phyloP scores from a whole-genome alignment of 2,797 vertebrate species.

The Poliocrania exsul region DNA sequence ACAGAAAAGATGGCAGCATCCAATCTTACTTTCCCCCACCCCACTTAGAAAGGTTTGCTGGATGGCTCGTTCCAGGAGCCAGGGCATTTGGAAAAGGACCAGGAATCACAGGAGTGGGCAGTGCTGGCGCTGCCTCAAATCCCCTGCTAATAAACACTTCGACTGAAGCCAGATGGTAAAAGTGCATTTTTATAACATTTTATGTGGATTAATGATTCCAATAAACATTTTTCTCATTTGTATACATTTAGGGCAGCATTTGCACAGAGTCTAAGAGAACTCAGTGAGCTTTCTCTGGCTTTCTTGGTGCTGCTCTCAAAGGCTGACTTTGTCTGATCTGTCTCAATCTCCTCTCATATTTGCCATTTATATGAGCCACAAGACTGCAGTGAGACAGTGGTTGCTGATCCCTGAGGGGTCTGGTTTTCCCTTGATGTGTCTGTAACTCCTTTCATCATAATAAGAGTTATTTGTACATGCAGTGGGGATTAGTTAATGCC shows the following conservation, averaged over 20 bases:
- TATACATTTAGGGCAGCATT: background rate
- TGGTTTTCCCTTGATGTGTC: slow-evolving; percentile 26
- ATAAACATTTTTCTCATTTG: slow-evolving; percentile 13
- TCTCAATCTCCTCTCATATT: background rate
- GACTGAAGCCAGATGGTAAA: background rate
- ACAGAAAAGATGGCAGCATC: background rate
- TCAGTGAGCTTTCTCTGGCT: background rate
- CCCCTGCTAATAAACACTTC: slow-evolving; percentile 1
- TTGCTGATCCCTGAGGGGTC: slow-evolving; percentile 14
- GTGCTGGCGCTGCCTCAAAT: background rate
- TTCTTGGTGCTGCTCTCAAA: background rate
- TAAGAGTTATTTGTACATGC: background rate
- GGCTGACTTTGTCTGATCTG: background rate
- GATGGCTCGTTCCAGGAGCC: background rate
- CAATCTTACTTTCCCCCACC: background rate
- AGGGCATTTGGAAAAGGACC: background rate
- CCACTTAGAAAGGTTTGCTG: background rate
- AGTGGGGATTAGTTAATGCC: slow-evolving; percentile 21
- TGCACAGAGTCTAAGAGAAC: background rate
- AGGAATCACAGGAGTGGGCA: background rate
- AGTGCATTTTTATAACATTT: slow-evolving; percentile 10
- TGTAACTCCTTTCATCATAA: slow-evolving; percentile 2
- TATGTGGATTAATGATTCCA: slow-evolving; percentile 17
- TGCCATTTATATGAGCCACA: background rate
- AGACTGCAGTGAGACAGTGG: background rate